phyloP scores from a whole-genome alignment of 2,113 vertebrate species.

The Athene noctua region DNA sequence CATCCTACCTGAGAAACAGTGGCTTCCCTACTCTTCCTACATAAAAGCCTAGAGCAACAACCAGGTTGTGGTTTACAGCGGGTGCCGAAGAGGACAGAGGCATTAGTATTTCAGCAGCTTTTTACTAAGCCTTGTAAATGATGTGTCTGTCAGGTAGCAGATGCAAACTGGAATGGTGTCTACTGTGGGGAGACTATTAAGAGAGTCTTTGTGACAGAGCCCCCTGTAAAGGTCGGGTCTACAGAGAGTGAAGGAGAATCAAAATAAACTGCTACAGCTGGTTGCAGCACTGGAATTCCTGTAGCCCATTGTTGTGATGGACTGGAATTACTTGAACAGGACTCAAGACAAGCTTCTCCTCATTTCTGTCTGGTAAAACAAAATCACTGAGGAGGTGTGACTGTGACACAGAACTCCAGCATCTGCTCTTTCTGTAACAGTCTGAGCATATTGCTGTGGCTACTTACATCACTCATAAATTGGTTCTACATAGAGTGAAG shows the following conservation, averaged over 20 bases:
- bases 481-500: neutral
- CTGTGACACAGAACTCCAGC: neutral
- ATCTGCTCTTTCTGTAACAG: neutral
- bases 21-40: fast-evolving
- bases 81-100: neutral
- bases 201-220: neutral
- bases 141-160: neutral
- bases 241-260: neutral
- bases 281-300: neutral
- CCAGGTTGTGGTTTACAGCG: neutral
- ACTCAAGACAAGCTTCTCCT: fast-evolving
- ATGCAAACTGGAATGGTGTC: neutral
- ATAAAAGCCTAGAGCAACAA: neutral
- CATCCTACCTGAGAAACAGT: neutral
- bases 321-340: neutral
- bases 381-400: neutral
- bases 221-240: neutral
- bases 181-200: neutral
- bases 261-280: neutral
- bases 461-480: neutral
- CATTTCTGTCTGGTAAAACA: neutral
- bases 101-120: neutral
- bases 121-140: neutral
- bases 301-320: neutral
- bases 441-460: neutral